Conservation (phyloP, 2,113 vertebrate genomes). For the Sorex araneus region DNA sequence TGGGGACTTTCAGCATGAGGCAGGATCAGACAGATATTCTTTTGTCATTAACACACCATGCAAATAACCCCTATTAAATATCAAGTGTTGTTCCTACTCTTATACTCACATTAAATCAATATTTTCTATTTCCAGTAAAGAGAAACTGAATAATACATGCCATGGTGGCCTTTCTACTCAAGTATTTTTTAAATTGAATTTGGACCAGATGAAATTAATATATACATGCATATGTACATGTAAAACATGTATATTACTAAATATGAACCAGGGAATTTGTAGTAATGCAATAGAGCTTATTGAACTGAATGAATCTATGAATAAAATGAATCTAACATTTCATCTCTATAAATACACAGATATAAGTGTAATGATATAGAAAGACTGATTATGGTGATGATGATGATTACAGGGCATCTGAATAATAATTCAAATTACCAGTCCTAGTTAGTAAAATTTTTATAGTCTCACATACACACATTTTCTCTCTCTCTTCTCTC, state of each 20-base stretch:
- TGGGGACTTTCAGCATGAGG: background rate
- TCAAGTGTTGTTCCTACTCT: slow-evolving; percentile 4
- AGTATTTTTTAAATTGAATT: slow-evolving; percentile 35
- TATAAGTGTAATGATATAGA: background rate
- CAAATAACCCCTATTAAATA: background rate
- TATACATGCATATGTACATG: background rate
- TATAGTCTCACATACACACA: background rate
- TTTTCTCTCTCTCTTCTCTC: too few relatives aligned
- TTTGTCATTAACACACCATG: slow-evolving; percentile 26
- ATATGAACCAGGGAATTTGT: background rate
- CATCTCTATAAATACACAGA: background rate
- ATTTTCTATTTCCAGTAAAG: slow-evolving; percentile 54
- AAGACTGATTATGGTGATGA: background rate
- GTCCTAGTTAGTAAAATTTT: background rate
- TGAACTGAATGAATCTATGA: slow-evolving; percentile 2
- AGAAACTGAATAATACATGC: slow-evolving; percentile 18
- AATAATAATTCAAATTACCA: background rate
- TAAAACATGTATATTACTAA: background rate
- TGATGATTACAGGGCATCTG: too few relatives aligned
- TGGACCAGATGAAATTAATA: slow-evolving; percentile 29
- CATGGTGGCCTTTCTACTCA: background rate
- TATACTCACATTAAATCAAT: slow-evolving; percentile 57
- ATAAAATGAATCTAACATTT: slow-evolving; percentile 11
- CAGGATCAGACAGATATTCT: slow-evolving; percentile 43
- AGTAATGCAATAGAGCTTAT: background rate